Conservation (phyloP, 2,888 invertebrate species). For the Amphimallon solstitiale region DNA sequence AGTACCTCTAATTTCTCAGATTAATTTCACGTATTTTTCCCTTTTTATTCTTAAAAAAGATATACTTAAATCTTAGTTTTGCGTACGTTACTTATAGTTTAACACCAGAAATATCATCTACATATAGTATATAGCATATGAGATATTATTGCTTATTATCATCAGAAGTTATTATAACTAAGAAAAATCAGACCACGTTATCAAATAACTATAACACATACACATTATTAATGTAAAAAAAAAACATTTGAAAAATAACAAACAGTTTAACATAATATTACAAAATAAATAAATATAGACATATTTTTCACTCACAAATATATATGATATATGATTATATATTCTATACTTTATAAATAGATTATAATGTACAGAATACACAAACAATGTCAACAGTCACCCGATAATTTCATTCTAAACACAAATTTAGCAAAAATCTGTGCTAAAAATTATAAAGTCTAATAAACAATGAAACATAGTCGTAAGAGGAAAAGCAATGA, state of each 20-base stretch:
- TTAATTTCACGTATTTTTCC: conserved; percentile 31
- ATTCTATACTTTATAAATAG: too few relatives aligned
- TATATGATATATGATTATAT: too few relatives aligned
- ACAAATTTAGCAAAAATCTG: conserved; percentile 20
- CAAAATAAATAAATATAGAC: too few relatives aligned
- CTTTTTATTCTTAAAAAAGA: conserved; percentile 17
- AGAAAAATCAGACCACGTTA: conserved; percentile 3
- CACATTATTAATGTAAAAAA: too few relatives aligned
- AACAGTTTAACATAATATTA: too few relatives aligned
- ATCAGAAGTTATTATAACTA: conserved; percentile 13
- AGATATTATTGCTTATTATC: conserved; percentile 22
- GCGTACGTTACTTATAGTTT: conserved; percentile 12
- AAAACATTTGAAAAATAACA: too few relatives aligned
- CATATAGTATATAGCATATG: too few relatives aligned
- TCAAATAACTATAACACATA: not conserved
- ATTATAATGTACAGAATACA: not conserved
- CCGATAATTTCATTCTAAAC: not conserved
- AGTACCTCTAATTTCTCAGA: conserved; percentile 39
- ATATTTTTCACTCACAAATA: too few relatives aligned
- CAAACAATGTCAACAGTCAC: too few relatives aligned
- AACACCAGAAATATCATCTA: not conserved
- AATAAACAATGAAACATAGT: too few relatives aligned
- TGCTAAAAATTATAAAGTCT: not conserved
- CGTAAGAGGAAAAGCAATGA: too few relatives aligned
- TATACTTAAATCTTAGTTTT: conserved; percentile 19